A percentile compares a stretch with the other conserved stretches of the same genome.
phyloP scores from a whole-genome alignment of 2,888 invertebrate genomes.

The Drosophila recens region DNA sequence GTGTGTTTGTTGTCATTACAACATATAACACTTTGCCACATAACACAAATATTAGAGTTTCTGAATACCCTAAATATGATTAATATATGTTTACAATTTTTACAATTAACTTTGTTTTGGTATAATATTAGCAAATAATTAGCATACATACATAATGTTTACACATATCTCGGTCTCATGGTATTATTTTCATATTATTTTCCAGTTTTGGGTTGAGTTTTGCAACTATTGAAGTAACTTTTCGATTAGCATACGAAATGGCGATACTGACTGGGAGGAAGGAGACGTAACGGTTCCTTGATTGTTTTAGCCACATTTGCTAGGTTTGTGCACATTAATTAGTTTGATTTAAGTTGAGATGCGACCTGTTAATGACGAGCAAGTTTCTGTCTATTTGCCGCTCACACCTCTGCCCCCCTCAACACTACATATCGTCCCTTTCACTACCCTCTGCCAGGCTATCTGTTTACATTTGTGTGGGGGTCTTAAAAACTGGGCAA shows the following conservation, averaged over 20 bases:
- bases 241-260: slow-evolving; percentile 35
- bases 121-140: too few relatives aligned
- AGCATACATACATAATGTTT: too few relatives aligned
- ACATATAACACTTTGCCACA: too few relatives aligned
- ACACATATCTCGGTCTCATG: not conserved
- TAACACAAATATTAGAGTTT: too few relatives aligned
- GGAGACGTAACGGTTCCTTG: not conserved
- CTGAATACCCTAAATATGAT: too few relatives aligned
- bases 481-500: slow-evolving; percentile 54
- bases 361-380: slow-evolving; percentile 51
- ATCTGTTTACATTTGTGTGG: slow-evolving; percentile 36
- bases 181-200: slow-evolving; percentile 8
- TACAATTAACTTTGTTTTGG: too few relatives aligned
- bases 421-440: not conserved
- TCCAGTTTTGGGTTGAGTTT: slow-evolving; percentile 12
- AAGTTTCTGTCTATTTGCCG: slow-evolving; percentile 45
- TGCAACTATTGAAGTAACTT: slow-evolving; percentile 34
- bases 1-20: too few relatives aligned
- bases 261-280: not conserved
- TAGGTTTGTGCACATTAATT: slow-evolving; percentile 69
- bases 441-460: slow-evolving; percentile 2
- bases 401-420: not conserved
- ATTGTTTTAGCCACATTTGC: slow-evolving; percentile 53
- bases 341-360: slow-evolving; percentile 73
- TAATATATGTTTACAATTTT: too few relatives aligned